A percentile compares a stretch with the other conserved stretches of the same genome.
These are phyloP conservation scores for Ptilorrhoa leucosticta DNA, from an alignment of 2,113 vertebrate species.

Conservation along the genomic window DNA sequence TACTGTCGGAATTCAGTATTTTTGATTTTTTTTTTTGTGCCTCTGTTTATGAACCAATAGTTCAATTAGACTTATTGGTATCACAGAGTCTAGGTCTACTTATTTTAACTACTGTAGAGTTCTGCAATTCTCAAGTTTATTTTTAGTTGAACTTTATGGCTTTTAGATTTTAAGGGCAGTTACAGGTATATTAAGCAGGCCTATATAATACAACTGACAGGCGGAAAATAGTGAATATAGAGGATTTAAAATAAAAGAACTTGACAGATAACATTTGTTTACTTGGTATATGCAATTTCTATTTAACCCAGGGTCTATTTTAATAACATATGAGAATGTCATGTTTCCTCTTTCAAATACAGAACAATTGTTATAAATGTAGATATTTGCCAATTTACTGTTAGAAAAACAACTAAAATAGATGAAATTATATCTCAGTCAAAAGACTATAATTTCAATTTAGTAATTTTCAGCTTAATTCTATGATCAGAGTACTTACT, in stretches of 20 bases:
- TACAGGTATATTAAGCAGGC: background rate
- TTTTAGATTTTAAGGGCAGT: background rate
- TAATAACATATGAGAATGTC: background rate
- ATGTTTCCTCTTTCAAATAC: background rate
- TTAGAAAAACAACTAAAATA: background rate
- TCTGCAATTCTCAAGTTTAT: background rate
- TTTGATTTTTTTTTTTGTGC: background rate
- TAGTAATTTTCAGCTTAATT: background rate
- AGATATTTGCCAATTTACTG: background rate
- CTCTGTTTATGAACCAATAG: background rate
- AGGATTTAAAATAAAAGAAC: background rate
- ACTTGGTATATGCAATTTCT: background rate
- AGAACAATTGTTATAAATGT: background rate
- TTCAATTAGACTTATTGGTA: background rate
- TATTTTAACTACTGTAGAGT: background rate
- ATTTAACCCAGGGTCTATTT: background rate
- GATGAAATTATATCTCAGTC: background rate
- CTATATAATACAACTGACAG: background rate
- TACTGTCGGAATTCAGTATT: background rate
- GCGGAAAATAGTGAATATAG: background rate
- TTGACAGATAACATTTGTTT: background rate
- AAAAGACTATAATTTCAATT: background rate
- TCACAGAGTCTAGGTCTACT: background rate
- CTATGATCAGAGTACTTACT: background rate
- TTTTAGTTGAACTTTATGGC: background rate